Base-by-base conservation (phyloP, 2,888 invertebrate species). In the Melanostoma scalare region DNA sequence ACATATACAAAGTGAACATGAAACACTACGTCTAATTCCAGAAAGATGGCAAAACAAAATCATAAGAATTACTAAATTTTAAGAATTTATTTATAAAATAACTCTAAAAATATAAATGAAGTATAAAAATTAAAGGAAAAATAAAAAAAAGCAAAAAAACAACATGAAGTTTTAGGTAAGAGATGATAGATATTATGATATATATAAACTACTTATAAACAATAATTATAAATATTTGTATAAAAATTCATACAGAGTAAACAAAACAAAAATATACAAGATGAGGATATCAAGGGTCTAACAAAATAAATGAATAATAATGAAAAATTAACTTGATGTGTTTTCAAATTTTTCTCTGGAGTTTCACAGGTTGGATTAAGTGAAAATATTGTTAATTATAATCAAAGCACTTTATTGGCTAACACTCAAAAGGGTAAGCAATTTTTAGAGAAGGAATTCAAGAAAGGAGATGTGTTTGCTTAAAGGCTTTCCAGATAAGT, bases 241-340 rank as follows among this genome's bases (percentile, higher is more conserved):
- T 87, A 87, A 86, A 87, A 79, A 56, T 86, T 86, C 78, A 86
- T 86, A 76, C 78, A 80, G 79, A 78, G 85, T 85, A 79, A 85
- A 81, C 85, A 85, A 82, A 81, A 88, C 89, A 88, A 89, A 82
- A 85, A 85, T 77, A 88, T 89, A 87, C 87, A 88, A 89, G 89
- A 91, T 90, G 90, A 90, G 90, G 90, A 90, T 90, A 90, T 90
- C 90, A 90, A 90, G 90, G 90, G 90, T 90, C 90, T 90, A 90
- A 89, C 89, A 89, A 89, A 90, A 87, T 87, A 89, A 89, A 89
- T 89, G 89, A 89, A 90, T 89, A 88, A 89, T 89, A 87, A 88
- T 87, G 87, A 87, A 87, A 86, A 86, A 89, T 88, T 88, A 88
- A 86, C 86, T 85, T 87, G 88, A n/a, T 30, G 46, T 63, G 53